Conservation (phyloP, 2,888 invertebrate species). For the Eupithecia insigniata region DNA sequence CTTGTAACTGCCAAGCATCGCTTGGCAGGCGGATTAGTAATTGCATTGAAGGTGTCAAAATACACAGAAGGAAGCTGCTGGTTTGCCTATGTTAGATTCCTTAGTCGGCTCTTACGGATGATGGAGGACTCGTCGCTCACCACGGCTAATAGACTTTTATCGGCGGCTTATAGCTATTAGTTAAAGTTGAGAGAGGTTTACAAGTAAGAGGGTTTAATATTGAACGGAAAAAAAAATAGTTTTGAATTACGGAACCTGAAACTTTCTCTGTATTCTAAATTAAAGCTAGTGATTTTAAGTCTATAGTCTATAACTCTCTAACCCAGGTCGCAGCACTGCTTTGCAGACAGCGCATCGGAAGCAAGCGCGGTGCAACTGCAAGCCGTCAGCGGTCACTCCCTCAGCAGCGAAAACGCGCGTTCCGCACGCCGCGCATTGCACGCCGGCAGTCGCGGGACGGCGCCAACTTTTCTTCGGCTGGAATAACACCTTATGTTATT, state of each 20-base stretch:
- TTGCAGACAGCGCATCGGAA: slow-evolving; percentile 97
- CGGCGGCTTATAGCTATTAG: background rate
- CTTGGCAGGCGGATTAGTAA: background rate
- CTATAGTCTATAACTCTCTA: slow-evolving; percentile 40
- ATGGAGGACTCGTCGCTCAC: no score
- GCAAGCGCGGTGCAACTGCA: slow-evolving; percentile 96
- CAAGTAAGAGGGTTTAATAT: background rate
- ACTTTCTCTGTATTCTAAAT: background rate
- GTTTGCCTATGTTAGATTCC: no score
- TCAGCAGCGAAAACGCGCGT: slow-evolving; percentile 97
- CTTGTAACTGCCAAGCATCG: no score
- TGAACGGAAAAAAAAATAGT: background rate
- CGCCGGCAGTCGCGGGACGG: slow-evolving; percentile 82
- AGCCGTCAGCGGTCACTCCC: slow-evolving; percentile 91
- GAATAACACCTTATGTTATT: background rate
- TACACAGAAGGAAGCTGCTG: background rate
- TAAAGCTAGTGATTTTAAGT: background rate
- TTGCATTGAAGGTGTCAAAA: no score
- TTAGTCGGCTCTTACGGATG: background rate
- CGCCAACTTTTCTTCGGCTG: slow-evolving; percentile 66
- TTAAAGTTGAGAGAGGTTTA: background rate
- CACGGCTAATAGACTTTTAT: no score
- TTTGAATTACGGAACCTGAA: background rate
- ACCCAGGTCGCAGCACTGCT: slow-evolving; percentile 91
- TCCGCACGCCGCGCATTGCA: slow-evolving; percentile 88